Percentiles rank a stretch among this genome's conserved stretches.
These are phyloP conservation scores for Hyles euphorbiae DNA, from an alignment of 1,140 invertebrate genomes.

Conservation along the genomic window DNA sequence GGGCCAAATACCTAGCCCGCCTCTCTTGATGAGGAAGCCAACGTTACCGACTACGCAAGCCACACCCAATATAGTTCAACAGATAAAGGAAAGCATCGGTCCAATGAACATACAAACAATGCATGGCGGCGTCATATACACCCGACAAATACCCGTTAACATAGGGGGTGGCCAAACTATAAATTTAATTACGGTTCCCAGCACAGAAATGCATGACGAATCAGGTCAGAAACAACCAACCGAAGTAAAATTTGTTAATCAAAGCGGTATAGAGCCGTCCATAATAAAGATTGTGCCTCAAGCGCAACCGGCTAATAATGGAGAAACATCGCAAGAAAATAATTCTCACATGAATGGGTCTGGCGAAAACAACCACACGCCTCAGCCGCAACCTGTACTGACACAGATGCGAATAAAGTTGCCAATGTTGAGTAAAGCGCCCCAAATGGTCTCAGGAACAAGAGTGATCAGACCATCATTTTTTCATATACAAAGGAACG, in stretches of 20 bases:
- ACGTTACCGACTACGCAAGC: slow-evolving; percentile 42
- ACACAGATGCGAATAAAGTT: slow-evolving; percentile 75
- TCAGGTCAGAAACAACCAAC: slow-evolving; percentile 50
- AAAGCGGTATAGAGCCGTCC: slow-evolving; percentile 56
- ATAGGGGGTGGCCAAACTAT: slow-evolving; percentile 76
- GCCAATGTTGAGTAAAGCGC: slow-evolving; percentile 70
- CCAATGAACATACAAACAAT: slow-evolving; percentile 76
- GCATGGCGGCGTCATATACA: slow-evolving; percentile 79
- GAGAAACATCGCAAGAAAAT: slow-evolving; percentile 41
- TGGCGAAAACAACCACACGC: slow-evolving; percentile 37
- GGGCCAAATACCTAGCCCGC: slow-evolving; percentile 58
- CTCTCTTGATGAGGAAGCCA: slow-evolving; percentile 62
- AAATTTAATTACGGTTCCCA: slow-evolving; percentile 76
- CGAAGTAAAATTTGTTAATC: slow-evolving; percentile 36
- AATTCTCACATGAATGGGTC: slow-evolving; percentile 34
- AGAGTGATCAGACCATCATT: slow-evolving; percentile 77
- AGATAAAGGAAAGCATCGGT: slow-evolving; percentile 66
- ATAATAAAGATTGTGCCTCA: slow-evolving; percentile 71
- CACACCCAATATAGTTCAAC: slow-evolving; percentile 58
- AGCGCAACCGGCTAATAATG: slow-evolving; percentile 32
- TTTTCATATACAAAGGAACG: slow-evolving; percentile 77
- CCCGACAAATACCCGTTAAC: slow-evolving; percentile 76
- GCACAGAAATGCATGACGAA: slow-evolving; percentile 63
- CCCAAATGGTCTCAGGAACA: slow-evolving; percentile 66
- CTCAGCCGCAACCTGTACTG: slow-evolving; percentile 66